Evolutionary conservation across 2,888 invertebrate species (phyloP).

Genomic region (Steromphala cineraria): DNA sequence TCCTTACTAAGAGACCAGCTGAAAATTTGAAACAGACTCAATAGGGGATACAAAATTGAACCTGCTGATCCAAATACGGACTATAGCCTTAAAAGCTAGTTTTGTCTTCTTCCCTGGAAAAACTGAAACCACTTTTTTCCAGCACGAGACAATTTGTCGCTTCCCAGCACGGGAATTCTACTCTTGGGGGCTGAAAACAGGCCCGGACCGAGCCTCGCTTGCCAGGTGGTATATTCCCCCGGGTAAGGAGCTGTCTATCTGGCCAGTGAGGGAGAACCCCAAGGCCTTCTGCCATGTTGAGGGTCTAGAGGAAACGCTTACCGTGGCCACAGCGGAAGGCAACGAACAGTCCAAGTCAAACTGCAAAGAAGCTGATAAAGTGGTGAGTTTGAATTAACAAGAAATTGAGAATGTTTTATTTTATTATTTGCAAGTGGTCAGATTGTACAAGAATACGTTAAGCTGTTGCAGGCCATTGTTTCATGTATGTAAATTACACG

Average conservation of each 20-base stretch:
- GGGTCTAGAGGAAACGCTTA: slow-evolving; percentile 59
- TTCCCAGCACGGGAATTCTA: slow-evolving; percentile 66
- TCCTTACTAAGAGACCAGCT: too few species aligned
- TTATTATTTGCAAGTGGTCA: too few species aligned
- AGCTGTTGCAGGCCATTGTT: too few species aligned
- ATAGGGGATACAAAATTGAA: too few species aligned
- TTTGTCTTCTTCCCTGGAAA: too few species aligned
- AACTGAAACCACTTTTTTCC: slow-evolving; percentile 14
- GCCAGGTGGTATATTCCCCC: neutral
- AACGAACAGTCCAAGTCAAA: slow-evolving; percentile 65
- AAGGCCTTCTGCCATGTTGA: slow-evolving; percentile 61
- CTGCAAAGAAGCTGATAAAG: slow-evolving; percentile 51
- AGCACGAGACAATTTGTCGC: slow-evolving; percentile 60
- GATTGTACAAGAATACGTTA: too few species aligned
- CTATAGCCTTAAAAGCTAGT: too few species aligned
- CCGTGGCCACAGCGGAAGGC: slow-evolving; percentile 63
- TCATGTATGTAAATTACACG: too few species aligned
- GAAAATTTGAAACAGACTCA: too few species aligned
- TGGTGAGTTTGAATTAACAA: slow-evolving; percentile 49
- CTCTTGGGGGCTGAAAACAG: slow-evolving; percentile 42
- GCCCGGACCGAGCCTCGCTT: neutral
- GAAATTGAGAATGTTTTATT: too few species aligned
- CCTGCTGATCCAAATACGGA: too few species aligned
- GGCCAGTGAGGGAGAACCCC: slow-evolving; percentile 28
- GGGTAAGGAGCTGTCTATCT: neutral